Evolutionary conservation across 2,113 vertebrate species (phyloP).

Genomic region (Clarias macrocephalus): DNA sequence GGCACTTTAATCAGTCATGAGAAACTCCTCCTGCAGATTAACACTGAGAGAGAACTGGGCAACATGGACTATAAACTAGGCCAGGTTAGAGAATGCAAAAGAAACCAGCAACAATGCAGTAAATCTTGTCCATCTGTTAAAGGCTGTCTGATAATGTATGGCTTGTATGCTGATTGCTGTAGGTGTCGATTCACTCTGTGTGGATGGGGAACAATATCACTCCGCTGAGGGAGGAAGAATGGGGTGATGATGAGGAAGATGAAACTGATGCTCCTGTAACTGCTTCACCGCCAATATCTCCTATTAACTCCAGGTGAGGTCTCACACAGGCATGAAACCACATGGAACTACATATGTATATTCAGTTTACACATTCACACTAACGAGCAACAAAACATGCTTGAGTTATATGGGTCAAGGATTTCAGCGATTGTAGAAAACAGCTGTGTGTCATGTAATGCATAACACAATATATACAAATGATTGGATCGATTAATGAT

Average conservation of each 20-base stretch:
- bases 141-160: neutral
- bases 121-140: neutral
- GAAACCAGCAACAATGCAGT: neutral
- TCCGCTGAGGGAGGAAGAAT: conserved; percentile 91
- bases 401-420: neutral
- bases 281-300: conserved; percentile 84
- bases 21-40: conserved; percentile 90
- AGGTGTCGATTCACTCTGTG: conserved; percentile 98
- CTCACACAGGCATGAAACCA: neutral
- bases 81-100: conserved; percentile 74
- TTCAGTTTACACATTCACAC: neutral
- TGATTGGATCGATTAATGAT: neutral
- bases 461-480: neutral
- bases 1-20: conserved; percentile 92
- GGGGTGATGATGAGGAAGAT: conserved; percentile 96
- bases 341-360: neutral
- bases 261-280: conserved; percentile 82
- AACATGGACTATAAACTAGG: conserved; percentile 94
- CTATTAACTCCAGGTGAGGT: conserved; percentile 89
- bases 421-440: neutral
- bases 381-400: neutral
- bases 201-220: conserved; percentile 97
- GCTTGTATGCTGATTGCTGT: conserved; percentile 1
- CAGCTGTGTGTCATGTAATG: neutral
- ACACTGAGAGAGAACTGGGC: conserved; percentile 93